Evolutionary conservation across 2,113 vertebrate species (phyloP).

Genomic region (Hucho hucho): DNA sequence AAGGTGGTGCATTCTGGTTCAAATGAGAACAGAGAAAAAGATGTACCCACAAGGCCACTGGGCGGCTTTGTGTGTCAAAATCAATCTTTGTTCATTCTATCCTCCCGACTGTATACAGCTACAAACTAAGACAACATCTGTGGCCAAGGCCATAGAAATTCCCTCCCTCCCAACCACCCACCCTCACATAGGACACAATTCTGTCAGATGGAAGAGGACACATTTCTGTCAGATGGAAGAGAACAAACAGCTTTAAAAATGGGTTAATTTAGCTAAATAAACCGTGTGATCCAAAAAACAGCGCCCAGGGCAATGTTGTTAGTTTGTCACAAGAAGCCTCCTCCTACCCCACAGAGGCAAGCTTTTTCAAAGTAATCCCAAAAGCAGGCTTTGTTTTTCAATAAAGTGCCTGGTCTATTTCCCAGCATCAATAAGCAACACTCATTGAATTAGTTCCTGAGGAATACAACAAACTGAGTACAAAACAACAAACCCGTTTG

Average conservation of each 20-base stretch:
- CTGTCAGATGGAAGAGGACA: neutral
- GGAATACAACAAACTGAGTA: constrained; percentile 4
- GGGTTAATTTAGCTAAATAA: neutral
- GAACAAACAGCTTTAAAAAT: neutral
- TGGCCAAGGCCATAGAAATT: too few species aligned
- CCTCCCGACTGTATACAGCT: too few species aligned
- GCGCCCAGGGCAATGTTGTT: constrained; percentile 13
- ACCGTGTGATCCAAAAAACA: neutral
- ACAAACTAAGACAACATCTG: too few species aligned
- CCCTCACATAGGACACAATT: neutral
- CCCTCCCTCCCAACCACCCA: too few species aligned
- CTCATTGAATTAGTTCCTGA: constrained; percentile 42
- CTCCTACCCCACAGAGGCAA: neutral
- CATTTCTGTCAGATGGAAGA: neutral
- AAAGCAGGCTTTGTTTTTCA: constrained; percentile 22
- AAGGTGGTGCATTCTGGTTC: neutral
- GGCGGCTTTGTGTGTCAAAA: too few species aligned
- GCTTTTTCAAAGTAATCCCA: constrained; percentile 24
- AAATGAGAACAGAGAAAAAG: neutral
- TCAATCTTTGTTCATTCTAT: too few species aligned
- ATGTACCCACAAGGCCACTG: neutral
- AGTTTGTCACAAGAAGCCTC: constrained; percentile 18
- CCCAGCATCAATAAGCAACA: constrained; percentile 42
- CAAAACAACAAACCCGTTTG: constrained; percentile 28
- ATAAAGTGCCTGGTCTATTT: constrained; percentile 34